These are phyloP conservation scores for Cyprinodon variegatus DNA, from an alignment of 2,113 vertebrate species.

Conservation along the genomic window DNA sequence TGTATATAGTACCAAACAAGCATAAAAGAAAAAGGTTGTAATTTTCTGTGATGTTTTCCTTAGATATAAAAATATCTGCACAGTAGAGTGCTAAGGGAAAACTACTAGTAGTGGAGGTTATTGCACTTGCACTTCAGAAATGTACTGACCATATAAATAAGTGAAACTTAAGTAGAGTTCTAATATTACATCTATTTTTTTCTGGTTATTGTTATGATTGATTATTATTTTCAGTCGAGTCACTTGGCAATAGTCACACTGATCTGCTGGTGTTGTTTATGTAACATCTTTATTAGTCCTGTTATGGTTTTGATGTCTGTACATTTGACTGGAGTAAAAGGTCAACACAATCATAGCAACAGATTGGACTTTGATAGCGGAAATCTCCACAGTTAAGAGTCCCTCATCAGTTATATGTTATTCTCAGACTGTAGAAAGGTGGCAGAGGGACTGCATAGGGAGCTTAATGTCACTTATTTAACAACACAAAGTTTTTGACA, in stretches of 20 bases:
- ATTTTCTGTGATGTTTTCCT: no score
- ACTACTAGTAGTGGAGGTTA: no score
- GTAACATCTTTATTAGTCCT: slow-evolving; percentile 30
- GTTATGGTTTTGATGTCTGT: slow-evolving; percentile 28
- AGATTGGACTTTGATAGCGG: slow-evolving; percentile 24
- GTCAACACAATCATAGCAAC: slow-evolving; percentile 25
- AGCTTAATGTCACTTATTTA: slow-evolving; percentile 22
- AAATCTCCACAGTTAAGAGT: slow-evolving; percentile 23
- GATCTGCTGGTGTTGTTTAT: slow-evolving; percentile 12
- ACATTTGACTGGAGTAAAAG: slow-evolving; percentile 15
- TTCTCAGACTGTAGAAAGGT: slow-evolving; percentile 20
- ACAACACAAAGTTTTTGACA: neutral
- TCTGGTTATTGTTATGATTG: slow-evolving; percentile 14
- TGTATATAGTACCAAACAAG: no score
- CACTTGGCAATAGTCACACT: neutral
- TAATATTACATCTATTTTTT: neutral
- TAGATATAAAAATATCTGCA: no score
- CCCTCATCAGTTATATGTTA: neutral
- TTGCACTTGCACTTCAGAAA: no score
- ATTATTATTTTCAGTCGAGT: slow-evolving; percentile 12
- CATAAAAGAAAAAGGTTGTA: no score
- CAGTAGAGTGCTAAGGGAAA: no score
- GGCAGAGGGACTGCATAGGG: neutral
- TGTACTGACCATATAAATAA: neutral
- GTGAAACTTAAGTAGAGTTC: neutral